These are phyloP conservation scores for Holotrichia oblita DNA, from an alignment of 1,140 invertebrate species.

Conservation along the genomic window DNA sequence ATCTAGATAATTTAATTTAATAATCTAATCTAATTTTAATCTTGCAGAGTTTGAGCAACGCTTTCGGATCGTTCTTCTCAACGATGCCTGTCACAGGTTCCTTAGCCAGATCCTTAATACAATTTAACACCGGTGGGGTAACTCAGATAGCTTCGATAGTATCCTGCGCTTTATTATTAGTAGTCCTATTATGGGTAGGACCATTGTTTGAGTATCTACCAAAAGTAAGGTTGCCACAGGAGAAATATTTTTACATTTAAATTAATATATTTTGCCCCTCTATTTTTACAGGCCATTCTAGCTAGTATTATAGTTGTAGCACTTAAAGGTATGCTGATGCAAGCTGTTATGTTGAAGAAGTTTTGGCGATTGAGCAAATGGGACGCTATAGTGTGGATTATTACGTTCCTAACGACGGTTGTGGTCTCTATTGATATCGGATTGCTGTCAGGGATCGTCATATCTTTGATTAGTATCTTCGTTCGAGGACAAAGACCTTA, in stretches of 20 bases:
- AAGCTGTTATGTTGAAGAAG: conserved; percentile 61
- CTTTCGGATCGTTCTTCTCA: conserved; percentile 84
- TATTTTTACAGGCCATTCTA: conserved; percentile 73
- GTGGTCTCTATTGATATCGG: conserved; percentile 86
- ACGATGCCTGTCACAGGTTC: conserved; percentile 87
- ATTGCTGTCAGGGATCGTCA: conserved; percentile 75
- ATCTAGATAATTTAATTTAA: no score
- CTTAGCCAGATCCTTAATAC: conserved; percentile 82
- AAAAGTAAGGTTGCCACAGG: conserved; percentile 65
- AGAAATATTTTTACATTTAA: no score
- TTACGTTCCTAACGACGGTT: conserved; percentile 82
- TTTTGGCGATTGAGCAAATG: conserved; percentile 78
- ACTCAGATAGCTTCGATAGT: conserved; percentile 82
- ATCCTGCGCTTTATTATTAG: conserved; percentile 73
- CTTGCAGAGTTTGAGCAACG: conserved; percentile 77
- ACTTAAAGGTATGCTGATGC: conserved; percentile 83
- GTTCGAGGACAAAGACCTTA: conserved; percentile 70
- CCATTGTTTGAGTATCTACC: conserved; percentile 86
- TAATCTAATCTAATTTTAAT: conserved; percentile 45
- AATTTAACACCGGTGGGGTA: conserved; percentile 82
- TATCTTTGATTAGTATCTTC: conserved; percentile 78
- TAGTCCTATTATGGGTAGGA: conserved; percentile 83
- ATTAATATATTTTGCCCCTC: no score
- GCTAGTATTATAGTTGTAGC: conserved; percentile 92
- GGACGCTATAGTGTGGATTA: conserved; percentile 87